phyloP scores from a whole-genome alignment of 2,888 invertebrate species.

The Autographa gamma region DNA sequence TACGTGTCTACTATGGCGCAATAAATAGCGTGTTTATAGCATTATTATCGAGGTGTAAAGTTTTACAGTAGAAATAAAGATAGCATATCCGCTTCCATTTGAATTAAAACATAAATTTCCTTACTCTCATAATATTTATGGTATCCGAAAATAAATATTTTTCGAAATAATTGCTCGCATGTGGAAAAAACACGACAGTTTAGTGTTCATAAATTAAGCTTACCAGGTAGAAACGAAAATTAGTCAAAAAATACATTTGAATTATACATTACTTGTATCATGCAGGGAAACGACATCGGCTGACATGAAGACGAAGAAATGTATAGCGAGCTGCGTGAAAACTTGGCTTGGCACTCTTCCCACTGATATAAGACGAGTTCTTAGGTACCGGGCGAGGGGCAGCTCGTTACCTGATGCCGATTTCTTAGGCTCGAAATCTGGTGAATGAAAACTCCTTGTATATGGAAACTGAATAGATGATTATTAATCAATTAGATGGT shows the following conservation, averaged over 20 bases:
- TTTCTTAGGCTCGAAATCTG: constrained; percentile 62
- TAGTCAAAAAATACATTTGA: not conserved
- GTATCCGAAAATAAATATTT: too few relatives aligned
- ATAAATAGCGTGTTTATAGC: not conserved
- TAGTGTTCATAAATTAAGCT: too few relatives aligned
- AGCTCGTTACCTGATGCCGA: constrained; percentile 62
- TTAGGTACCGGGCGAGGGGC: constrained; percentile 60
- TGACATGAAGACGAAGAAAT: constrained; percentile 61
- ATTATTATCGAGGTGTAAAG: not conserved
- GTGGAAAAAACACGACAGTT: too few relatives aligned
- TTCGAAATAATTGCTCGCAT: too few relatives aligned
- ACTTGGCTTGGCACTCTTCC: constrained; percentile 62
- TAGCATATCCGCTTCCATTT: too few relatives aligned
- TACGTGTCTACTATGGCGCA: not conserved
- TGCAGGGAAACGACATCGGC: constrained; percentile 67
- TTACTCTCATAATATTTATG: too few relatives aligned
- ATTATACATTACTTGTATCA: constrained; percentile 64
- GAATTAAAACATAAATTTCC: too few relatives aligned
- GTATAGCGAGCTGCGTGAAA: constrained; percentile 64
- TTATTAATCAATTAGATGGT: too few relatives aligned
- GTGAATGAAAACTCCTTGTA: too few relatives aligned
- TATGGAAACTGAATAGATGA: too few relatives aligned
- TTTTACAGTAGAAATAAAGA: too few relatives aligned
- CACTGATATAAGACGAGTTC: constrained; percentile 65
- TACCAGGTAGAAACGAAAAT: too few relatives aligned